Evolutionary conservation across 2,888 invertebrate genomes (phyloP).

Genomic region (Mystacides longicornis): DNA sequence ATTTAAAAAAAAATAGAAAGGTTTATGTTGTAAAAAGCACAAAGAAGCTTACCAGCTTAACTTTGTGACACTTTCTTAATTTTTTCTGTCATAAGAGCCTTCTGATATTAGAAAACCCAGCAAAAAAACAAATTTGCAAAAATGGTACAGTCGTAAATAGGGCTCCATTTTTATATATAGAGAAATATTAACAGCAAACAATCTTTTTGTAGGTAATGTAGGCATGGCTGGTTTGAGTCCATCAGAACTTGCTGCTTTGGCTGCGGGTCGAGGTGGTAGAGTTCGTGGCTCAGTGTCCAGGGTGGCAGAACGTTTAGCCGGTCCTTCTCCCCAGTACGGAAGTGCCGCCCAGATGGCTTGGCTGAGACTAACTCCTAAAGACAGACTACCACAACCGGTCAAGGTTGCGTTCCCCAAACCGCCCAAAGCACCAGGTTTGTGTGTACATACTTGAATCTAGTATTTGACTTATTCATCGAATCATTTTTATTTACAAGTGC

Average conservation of each 20-base stretch:
- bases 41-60: too few species aligned
- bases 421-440: constrained; percentile 82
- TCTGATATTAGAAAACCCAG: too few species aligned
- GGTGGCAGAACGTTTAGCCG: constrained; percentile 41
- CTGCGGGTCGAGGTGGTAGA: constrained; percentile 30
- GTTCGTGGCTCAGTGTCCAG: constrained; percentile 39
- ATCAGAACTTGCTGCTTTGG: constrained; percentile 36
- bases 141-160: too few species aligned
- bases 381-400: constrained; percentile 71
- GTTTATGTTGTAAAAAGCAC: too few species aligned
- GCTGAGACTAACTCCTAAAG: constrained; percentile 66
- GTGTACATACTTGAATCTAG: too few species aligned
- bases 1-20: too few species aligned
- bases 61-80: too few species aligned
- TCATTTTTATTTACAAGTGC: background rate
- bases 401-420: constrained; percentile 85
- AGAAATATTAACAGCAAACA: too few species aligned
- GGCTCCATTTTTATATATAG: too few species aligned
- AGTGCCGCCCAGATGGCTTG: constrained; percentile 54
- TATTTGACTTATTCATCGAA: background rate
- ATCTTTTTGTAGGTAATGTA: constrained; percentile 41
- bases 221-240: constrained; percentile 52
- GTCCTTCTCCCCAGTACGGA: constrained; percentile 34
- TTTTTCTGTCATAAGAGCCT: too few species aligned
- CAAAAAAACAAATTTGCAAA: too few species aligned